Base-by-base conservation (phyloP, 2,888 invertebrate genomes). In the Tuberolachnus salignus region DNA sequence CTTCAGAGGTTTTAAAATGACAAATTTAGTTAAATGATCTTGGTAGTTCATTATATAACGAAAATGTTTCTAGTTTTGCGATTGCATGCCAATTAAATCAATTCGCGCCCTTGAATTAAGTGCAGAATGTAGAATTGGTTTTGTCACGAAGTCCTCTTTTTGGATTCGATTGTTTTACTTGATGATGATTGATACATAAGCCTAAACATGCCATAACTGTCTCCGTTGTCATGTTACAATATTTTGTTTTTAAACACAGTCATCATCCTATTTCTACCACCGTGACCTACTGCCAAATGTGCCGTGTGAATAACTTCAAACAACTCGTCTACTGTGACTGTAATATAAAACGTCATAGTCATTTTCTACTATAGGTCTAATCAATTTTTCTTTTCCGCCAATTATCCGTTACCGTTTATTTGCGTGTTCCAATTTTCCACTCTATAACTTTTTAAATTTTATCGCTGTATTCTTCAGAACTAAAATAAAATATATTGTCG, bases 361-460 rank as follows among this genome's bases (percentile, higher is more conserved):
- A 72, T 19, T 53, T 14, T 14, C 23, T 42, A 44, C n/a, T n/a
- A n/a, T 59, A 55, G 73, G 80, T 64, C 73, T 69, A 73, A 80
- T 80, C 13, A 64, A 46, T 64, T 64, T 64, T 21, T 64, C 64
- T 64, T 46, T 46, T 46, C 64, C 57, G 3, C 14, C 23, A 14
- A 23, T 14, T 13, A 23, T 23, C 23, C 14, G 23, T 55, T 55
- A 55, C 21, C 21, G 21, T 55, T 21, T 21, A 21, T 21, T 55
- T 55, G 1, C n/a, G 6, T 51, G 16, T 51, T 51, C 51, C 51
- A 9, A 51, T 16, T 51, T 51, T 51, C 6, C 14, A 51, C 6
- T 51, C 51, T 9, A 3, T 51, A 3, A 51, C 16, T 16, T 16
- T 51, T 51, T 51, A 1, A 16, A 51, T 16, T n/a, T 51, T 16